Evolutionary conservation across 2,888 invertebrate species (phyloP), one percentile per base, ranked within the genome.

Genomic region (Leucophora obtusa): DNA sequence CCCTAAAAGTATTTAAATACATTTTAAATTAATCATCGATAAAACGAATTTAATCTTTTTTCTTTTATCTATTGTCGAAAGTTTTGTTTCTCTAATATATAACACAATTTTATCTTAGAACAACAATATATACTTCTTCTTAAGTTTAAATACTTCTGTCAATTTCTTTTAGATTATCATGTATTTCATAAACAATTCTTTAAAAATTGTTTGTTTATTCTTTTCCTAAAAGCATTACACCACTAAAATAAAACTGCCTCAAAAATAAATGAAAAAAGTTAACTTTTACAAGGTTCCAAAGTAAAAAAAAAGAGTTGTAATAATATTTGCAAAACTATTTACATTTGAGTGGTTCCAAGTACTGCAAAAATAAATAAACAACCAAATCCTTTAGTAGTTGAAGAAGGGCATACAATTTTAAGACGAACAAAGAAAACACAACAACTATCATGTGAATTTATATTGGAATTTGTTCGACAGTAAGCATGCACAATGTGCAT

Each of bases 251-350:
- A 47, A 47, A n/a, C 43, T 47, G 43, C 43, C 43, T 47, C 1
- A n/a, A 14, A 47, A n/a, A 47, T 47, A 47, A 47, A 47, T 38
- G 14, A 2, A 4, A 38, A 38, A 38, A 47, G n/a, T 1, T 14
- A 47, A 47, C 43, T 47, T 47, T 47, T 9, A 35, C 17, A 53
- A 66, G 51, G 51, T 28, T n/a, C 43, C n/a, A 76, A 76, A 71
- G 79, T 75, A 80, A 80, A 79, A 65, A 79, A 71, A 74, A 78
- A 56, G 84, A 84, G 83, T 86, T 88, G 87, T 87, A 84, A 88
- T 87, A 88, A 87, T 87, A 87, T 88, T 88, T 88, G 83, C 84
- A 84, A 86, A 87, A 87, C 87, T 88, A 88, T 87, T 87, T 87
- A 87, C 87, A 82, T 81, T 81, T 70, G 81, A 81, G 81, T 70